Evolutionary conservation across 2,888 invertebrate genomes (phyloP).

Genomic region (Rambutsinella grinnellia): DNA sequence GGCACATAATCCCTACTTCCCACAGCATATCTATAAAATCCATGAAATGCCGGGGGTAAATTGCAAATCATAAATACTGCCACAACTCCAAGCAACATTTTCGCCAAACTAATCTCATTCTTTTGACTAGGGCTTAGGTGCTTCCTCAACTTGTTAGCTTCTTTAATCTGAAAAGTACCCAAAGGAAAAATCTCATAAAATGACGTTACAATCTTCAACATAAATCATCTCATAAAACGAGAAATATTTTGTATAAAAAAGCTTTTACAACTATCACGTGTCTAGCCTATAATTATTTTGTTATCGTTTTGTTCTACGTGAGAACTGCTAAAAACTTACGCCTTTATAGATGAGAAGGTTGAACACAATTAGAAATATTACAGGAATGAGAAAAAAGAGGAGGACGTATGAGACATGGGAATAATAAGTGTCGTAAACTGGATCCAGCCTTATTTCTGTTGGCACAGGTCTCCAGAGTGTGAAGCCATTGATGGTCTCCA

Average conservation of each 20-base stretch:
- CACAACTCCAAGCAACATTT: slow-evolving; percentile 59
- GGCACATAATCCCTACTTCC: slow-evolving; percentile 20
- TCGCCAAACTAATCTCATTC: slow-evolving; percentile 54
- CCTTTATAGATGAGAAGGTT: slow-evolving; percentile 58
- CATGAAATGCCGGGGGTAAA: slow-evolving; percentile 19
- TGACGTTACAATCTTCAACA: too few species aligned
- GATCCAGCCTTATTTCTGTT: slow-evolving; percentile 33
- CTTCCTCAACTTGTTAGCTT: slow-evolving; percentile 52
- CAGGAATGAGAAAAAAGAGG: slow-evolving; percentile 48
- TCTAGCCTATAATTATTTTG: too few species aligned
- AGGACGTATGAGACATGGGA: slow-evolving; percentile 40
- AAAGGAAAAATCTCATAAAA: too few species aligned
- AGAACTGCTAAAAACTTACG: too few species aligned
- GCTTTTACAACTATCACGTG: too few species aligned
- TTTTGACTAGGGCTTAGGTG: slow-evolving; percentile 50
- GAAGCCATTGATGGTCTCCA: slow-evolving; percentile 29
- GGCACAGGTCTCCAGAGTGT: slow-evolving; percentile 39
- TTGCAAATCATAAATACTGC: slow-evolving; percentile 58
- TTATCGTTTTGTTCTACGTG: too few species aligned
- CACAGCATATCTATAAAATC: slow-evolving; percentile 30
- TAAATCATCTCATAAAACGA: background rate
- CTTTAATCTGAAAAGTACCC: slow-evolving; percentile 49
- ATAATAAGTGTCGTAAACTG: slow-evolving; percentile 52
- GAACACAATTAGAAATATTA: slow-evolving; percentile 44
- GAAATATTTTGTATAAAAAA: too few species aligned